Conservation (phyloP, 2,888 invertebrate genomes). For the Spatulosminthurus flaviceps region DNA sequence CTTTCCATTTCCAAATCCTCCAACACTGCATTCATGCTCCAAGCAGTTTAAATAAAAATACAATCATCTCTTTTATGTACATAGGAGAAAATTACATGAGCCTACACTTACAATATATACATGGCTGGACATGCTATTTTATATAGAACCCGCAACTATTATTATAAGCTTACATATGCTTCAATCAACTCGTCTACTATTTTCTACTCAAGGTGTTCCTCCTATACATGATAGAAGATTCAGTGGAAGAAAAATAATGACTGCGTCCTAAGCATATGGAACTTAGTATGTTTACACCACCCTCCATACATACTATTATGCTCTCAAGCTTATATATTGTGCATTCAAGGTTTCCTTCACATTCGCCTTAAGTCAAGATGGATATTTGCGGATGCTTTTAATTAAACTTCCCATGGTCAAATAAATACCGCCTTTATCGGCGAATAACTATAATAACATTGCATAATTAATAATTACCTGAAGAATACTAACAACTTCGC, state of each 20-base stretch:
- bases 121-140: not conserved
- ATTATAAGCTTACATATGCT: not conserved
- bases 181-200: not conserved
- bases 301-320: not conserved
- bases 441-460: slow-evolving; percentile 24
- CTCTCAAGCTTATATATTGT: slow-evolving; percentile 18
- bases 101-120: too few relatives aligned
- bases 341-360: slow-evolving; percentile 41
- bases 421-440: slow-evolving; percentile 26
- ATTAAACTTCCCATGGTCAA: slow-evolving; percentile 41
- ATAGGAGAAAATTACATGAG: too few relatives aligned
- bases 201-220: slow-evolving; percentile 5
- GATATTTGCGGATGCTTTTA: slow-evolving; percentile 39
- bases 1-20: slow-evolving; percentile 25
- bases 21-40: not conserved
- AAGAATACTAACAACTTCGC: not conserved
- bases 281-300: too few relatives aligned
- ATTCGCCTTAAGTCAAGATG: slow-evolving; percentile 25
- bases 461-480: slow-evolving; percentile 25
- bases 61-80: too few relatives aligned
- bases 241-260: too few relatives aligned
- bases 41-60: not conserved
- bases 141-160: not conserved
- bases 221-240: too few relatives aligned
- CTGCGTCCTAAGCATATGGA: too few relatives aligned